Conservation (phyloP, 2,797 vertebrate species). For the Erethizon dorsatum region DNA sequence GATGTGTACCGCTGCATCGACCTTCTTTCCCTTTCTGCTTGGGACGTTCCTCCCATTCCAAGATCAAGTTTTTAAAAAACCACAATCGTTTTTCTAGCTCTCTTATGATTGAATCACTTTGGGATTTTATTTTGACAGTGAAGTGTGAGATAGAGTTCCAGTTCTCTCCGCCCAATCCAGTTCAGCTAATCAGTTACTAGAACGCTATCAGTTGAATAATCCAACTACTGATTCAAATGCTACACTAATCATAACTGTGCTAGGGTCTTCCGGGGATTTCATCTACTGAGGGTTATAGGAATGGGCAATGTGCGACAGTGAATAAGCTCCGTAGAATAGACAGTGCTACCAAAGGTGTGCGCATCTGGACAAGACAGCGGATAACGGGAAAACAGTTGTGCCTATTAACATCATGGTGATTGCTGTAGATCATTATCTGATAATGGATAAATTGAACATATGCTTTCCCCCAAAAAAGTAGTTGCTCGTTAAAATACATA, state of each 20-base stretch:
- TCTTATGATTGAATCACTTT: slow-evolving; percentile 7
- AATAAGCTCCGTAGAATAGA: background rate
- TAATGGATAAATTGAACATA: background rate
- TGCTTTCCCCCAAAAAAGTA: background rate
- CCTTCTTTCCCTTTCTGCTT: background rate
- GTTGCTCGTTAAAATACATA: background rate
- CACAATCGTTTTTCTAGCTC: background rate
- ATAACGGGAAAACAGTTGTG: background rate
- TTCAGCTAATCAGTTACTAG: background rate
- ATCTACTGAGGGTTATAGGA: background rate
- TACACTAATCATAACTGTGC: background rate
- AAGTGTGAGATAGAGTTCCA: background rate
- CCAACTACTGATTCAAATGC: background rate
- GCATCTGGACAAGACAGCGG: background rate
- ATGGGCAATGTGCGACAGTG: background rate
- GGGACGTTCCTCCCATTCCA: background rate
- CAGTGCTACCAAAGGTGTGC: background rate
- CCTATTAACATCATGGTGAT: background rate
- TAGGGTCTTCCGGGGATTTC: background rate
- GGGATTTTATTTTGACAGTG: background rate
- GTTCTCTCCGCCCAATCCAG: background rate
- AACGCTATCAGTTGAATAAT: background rate
- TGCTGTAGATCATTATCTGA: background rate
- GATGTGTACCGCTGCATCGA: background rate
- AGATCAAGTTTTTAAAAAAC: background rate